These are phyloP conservation scores for Trichogramma pretiosum DNA, from an alignment of 1,140 invertebrate genomes.

Conservation along the genomic window DNA sequence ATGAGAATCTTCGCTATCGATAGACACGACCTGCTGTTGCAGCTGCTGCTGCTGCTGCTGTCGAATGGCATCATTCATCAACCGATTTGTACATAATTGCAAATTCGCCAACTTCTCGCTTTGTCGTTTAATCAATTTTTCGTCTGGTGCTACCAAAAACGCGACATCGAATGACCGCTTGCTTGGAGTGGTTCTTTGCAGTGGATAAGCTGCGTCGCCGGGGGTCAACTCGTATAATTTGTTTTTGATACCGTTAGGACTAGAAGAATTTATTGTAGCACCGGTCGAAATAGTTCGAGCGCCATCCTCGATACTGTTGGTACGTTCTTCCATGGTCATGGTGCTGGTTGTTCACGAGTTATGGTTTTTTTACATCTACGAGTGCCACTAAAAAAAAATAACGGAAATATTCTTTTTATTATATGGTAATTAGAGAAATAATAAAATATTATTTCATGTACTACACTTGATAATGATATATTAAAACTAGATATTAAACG, in stretches of 20 bases:
- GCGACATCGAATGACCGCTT: constrained; percentile 82
- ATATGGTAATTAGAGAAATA: too few relatives aligned
- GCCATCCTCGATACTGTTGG: constrained; percentile 39
- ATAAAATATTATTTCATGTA: too few relatives aligned
- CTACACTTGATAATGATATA: too few relatives aligned
- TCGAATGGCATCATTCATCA: constrained; percentile 10
- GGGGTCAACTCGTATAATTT: constrained; percentile 28
- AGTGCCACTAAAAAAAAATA: too few relatives aligned
- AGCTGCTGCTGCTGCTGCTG: not conserved
- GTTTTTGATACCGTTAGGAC: constrained; percentile 5
- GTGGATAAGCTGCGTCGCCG: constrained; percentile 37
- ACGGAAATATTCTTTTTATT: too few relatives aligned
- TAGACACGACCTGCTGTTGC: constrained; percentile 19
- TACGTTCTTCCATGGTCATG: constrained; percentile 47
- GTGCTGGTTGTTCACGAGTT: constrained; percentile 26
- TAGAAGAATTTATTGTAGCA: constrained; percentile 21
- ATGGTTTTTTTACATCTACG: too few relatives aligned
- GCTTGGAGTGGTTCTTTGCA: constrained; percentile 36
- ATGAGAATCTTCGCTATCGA: constrained; percentile 9
- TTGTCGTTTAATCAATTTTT: constrained; percentile 62
- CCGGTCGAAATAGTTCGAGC: constrained; percentile 33
- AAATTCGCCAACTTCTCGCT: constrained; percentile 50
- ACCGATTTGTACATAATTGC: constrained; percentile 35
- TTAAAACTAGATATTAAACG: too few relatives aligned
- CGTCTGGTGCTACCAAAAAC: constrained; percentile 77